Base-by-base conservation (phyloP, 1,140 invertebrate species). In the Cylas formicarius region DNA sequence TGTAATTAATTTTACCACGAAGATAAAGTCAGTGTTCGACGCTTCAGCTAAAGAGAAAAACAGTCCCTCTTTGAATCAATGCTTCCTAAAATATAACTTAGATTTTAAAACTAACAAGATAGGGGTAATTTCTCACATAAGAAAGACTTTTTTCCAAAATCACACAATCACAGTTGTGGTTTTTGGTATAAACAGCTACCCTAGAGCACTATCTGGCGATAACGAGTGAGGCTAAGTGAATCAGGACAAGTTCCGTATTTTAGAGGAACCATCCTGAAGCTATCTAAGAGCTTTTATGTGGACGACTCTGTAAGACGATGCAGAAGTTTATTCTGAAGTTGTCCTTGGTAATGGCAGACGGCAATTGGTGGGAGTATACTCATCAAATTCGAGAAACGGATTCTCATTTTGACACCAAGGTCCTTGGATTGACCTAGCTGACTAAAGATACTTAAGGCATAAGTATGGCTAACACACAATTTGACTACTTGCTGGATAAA, bases 301-400 rank as follows among this genome's bases (percentile, higher is more conserved):
- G 57, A 60, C 40, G 59, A 60, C 41, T 59, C 48, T 27, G 46
- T 57, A 1, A 27, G 6, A 48, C 40, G 14, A 47, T 62, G 39
- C 46, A 4, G 11, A 51, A 4, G n/a, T 58, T 61, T 26, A 51
- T 50, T 8, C 2, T 31, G 8, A 31, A 44, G 24, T 10, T 51
- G 6, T 39, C 9, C 2, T 20, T 2, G 5, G 38, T 61, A 2
- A 38, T 61, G 28, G 14, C 9, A 8, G 20, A 50, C 22, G 55
- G 44, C 2, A 41, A 42, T 42, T 57, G 53, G 34, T 61, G 59
- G 56, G 48, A 43, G 22, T 28, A 49, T 19, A 19, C 16, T 20
- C 8, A 26, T n/a, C 24, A 26, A n/a, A n/a, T 26, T 26, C 8
- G 26, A 9, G 11, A 14, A 16, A 9, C 19, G n/a, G 24, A 41